These are phyloP conservation scores for Leucopternis melanops DNA, from an alignment of 2,113 vertebrate species.

Conservation along the genomic window DNA sequence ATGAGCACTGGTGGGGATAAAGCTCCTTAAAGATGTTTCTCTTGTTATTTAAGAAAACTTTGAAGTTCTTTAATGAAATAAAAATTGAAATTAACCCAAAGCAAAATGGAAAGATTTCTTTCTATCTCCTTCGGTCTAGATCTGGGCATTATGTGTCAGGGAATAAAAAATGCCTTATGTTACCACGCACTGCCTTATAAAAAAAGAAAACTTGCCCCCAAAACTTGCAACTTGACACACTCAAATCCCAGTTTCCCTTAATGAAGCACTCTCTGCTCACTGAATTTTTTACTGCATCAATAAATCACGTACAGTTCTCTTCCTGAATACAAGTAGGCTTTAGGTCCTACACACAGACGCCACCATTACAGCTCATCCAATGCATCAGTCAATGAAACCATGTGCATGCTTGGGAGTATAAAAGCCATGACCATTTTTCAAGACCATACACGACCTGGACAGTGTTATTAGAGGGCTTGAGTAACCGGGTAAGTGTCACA, in stretches of 20 bases:
- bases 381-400: not conserved
- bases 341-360: not conserved
- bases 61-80: not conserved
- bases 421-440: not conserved
- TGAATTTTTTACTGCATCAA: not conserved
- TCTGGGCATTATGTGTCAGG: not conserved
- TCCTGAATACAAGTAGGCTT: not conserved
- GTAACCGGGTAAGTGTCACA: not conserved
- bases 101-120: not conserved
- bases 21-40: not conserved
- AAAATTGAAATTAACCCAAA: not conserved
- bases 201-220: not conserved
- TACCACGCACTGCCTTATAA: not conserved
- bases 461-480: not conserved
- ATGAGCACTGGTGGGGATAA: not conserved
- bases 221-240: not conserved
- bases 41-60: not conserved
- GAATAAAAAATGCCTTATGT: not conserved
- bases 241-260: not conserved
- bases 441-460: not conserved
- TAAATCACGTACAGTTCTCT: not conserved
- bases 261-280: not conserved
- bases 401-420: fast-evolving
- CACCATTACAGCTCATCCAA: not conserved
- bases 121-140: not conserved